Conservation (phyloP, 2,888 invertebrate genomes). For the Oscheius sp. region DNA sequence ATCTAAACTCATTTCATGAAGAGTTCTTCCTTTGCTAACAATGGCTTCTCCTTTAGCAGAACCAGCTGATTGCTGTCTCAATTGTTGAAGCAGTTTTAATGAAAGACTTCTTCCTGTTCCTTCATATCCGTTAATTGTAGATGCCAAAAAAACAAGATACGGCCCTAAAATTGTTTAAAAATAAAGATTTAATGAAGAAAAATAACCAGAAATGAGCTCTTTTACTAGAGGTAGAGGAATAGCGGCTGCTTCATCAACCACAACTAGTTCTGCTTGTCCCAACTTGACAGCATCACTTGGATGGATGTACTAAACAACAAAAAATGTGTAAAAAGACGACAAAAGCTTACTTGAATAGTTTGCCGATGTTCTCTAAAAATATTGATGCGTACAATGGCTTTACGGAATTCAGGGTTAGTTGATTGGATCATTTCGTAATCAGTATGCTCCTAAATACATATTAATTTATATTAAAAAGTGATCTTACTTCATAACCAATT, state of each 20-base stretch:
- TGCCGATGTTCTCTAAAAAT: constrained; percentile 76
- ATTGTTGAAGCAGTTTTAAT: constrained; percentile 88
- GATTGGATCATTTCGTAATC: constrained; percentile 94
- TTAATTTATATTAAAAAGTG: not conserved
- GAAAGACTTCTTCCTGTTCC: constrained; percentile 93
- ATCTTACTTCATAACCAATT: constrained; percentile 79
- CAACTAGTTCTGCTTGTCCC: constrained; percentile 89
- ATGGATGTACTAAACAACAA: constrained; percentile 88
- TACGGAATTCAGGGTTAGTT: constrained; percentile 93
- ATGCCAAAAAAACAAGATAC: constrained; percentile 81
- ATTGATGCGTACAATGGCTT: constrained; percentile 91
- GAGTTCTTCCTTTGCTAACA: constrained; percentile 58
- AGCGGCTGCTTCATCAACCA: constrained; percentile 98
- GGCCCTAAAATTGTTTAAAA: constrained; percentile 42
- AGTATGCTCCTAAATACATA: constrained; percentile 82
- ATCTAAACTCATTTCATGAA: constrained; percentile 79
- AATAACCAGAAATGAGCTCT: constrained; percentile 61
- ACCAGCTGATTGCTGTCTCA: constrained; percentile 74
- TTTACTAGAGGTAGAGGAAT: constrained; percentile 93
- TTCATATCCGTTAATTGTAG: constrained; percentile 87
- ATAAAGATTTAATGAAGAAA: not conserved
- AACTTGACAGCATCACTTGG: constrained; percentile 88
- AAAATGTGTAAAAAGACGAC: not conserved
- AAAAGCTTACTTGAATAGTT: constrained; percentile 62
- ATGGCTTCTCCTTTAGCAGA: constrained; percentile 41